A percentile compares a stretch with the other conserved stretches of the same genome.
These are phyloP conservation scores for Epinephelus awoara DNA, from an alignment of 2,797 vertebrate species.

Conservation along the genomic window DNA sequence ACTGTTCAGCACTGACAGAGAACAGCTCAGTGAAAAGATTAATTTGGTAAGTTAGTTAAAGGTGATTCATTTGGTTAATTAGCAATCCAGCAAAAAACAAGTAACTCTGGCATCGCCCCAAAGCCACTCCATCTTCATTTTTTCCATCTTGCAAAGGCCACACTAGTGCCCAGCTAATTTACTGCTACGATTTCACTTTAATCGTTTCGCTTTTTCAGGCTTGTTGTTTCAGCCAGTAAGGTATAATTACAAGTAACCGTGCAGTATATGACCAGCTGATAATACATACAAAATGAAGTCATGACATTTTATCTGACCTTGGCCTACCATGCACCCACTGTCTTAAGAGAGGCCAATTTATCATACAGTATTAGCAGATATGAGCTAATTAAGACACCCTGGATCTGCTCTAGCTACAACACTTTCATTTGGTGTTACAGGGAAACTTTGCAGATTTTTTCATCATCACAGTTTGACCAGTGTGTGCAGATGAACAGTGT, in stretches of 20 bases:
- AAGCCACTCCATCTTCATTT: background rate
- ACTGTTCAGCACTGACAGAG: background rate
- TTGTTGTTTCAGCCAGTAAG: background rate
- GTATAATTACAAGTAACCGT: background rate
- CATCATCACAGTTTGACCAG: no score
- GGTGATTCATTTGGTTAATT: constrained; percentile 17
- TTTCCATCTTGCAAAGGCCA: background rate
- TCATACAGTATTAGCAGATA: background rate
- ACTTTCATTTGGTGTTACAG: background rate
- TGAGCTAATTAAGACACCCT: background rate
- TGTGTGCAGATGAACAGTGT: no score
- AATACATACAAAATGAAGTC: background rate
- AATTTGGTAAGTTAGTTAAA: background rate
- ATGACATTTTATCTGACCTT: background rate
- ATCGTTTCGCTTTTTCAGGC: background rate
- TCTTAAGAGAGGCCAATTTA: background rate
- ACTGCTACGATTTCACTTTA: background rate
- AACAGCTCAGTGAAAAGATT: background rate
- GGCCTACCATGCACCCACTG: background rate
- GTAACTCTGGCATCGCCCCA: constrained; percentile 1
- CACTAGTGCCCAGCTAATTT: background rate
- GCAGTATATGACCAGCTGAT: background rate
- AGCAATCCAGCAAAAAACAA: background rate
- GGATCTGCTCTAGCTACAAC: background rate
- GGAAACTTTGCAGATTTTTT: no score